Conservation (phyloP, 2,113 vertebrate genomes). For the Tympanuchus pallidicinctus region DNA sequence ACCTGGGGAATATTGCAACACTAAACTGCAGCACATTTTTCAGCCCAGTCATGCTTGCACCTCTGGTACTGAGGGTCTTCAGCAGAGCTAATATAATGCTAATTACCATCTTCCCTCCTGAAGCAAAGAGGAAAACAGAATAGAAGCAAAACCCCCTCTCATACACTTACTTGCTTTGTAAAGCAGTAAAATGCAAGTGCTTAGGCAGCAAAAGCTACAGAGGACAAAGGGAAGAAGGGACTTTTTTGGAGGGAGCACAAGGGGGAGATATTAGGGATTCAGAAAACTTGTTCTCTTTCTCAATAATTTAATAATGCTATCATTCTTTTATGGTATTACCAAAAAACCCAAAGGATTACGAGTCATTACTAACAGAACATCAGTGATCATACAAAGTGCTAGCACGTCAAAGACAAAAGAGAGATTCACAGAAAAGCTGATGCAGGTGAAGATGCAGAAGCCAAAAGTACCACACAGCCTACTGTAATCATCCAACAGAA, state of each 20-base stretch:
- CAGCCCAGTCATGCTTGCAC: not conserved
- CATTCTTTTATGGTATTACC: not conserved
- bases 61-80: not conserved
- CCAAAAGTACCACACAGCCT: fast-evolving
- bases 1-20: not conserved
- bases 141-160: not conserved
- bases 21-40: not conserved
- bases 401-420: not conserved
- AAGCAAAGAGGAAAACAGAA: not conserved
- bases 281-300: not conserved
- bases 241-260: too few species aligned
- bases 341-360: not conserved
- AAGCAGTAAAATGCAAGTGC: not conserved
- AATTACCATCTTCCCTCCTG: not conserved
- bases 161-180: fast-evolving
- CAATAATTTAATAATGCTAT: not conserved
- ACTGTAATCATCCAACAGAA: fast-evolving
- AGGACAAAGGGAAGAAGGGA: not conserved
- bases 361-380: not conserved
- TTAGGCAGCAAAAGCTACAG: not conserved
- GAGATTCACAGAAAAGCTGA: not conserved
- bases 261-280: not conserved
- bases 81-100: not conserved
- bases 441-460: not conserved
- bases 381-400: not conserved